These are phyloP conservation scores for Lathronympha strigana DNA, from an alignment of 2,888 invertebrate genomes.

Conservation along the genomic window DNA sequence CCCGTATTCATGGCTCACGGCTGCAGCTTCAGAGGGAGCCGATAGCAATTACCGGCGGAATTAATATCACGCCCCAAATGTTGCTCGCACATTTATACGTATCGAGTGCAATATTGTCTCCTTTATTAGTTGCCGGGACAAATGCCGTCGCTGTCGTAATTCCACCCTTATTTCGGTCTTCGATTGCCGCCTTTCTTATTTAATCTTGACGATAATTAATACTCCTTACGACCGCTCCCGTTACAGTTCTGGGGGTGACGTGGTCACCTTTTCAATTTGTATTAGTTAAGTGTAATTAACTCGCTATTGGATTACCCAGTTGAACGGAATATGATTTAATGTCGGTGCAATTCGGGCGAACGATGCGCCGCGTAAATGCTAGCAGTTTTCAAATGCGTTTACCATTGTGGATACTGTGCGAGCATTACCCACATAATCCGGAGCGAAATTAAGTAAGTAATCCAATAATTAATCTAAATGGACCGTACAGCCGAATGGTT, in stretches of 20 bases:
- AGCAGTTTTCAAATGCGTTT: slow-evolving; percentile 29
- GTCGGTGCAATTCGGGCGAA: slow-evolving; percentile 22
- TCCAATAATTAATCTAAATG: slow-evolving; percentile 85
- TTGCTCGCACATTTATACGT: slow-evolving; percentile 82
- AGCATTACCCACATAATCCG: slow-evolving; percentile 69
- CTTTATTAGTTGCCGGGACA: slow-evolving; percentile 82
- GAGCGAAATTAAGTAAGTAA: slow-evolving; percentile 82
- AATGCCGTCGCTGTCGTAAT: slow-evolving; percentile 77
- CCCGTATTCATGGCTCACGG: slow-evolving; percentile 83
- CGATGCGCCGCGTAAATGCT: slow-evolving; percentile 18
- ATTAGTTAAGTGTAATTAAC: slow-evolving; percentile 43
- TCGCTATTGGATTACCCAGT: slow-evolving; percentile 39
- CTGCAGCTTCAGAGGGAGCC: slow-evolving; percentile 80
- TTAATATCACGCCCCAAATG: slow-evolving; percentile 84
- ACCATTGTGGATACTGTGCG: slow-evolving; percentile 36
- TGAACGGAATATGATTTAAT: slow-evolving; percentile 39
- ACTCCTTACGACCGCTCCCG: slow-evolving; percentile 56
- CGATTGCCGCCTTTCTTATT: slow-evolving; percentile 77
- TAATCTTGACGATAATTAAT: slow-evolving; percentile 80
- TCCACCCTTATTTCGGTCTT: slow-evolving; percentile 69
- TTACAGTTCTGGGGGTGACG: slow-evolving; percentile 51
- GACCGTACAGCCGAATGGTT: slow-evolving; percentile 84
- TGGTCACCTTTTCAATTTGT: slow-evolving; percentile 46
- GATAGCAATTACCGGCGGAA: slow-evolving; percentile 84
- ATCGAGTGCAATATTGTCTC: slow-evolving; percentile 84